phyloP scores from a whole-genome alignment of 30 jellyfish, hydroid and myxozoan genomes.

The Aurelia sp. region DNA sequence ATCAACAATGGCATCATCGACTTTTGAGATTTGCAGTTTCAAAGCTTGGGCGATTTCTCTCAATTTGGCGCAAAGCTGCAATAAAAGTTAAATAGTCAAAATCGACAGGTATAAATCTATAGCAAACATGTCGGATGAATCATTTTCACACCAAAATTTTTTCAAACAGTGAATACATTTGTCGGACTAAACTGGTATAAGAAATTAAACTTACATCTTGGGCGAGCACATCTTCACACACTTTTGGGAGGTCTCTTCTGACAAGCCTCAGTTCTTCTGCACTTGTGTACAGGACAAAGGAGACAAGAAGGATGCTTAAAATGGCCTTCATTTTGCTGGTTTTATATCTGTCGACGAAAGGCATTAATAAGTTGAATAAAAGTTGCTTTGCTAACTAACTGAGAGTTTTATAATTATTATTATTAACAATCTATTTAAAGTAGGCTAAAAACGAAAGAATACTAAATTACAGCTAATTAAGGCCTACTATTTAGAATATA shows the following conservation, averaged over 20 bases:
- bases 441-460: no score
- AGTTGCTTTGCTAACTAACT: no score
- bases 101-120: no score
- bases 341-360: no score
- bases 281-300: constrained; percentile 50
- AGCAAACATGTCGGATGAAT: no score
- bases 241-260: constrained; percentile 76
- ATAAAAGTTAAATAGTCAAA: not conserved
- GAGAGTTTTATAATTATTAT: no score
- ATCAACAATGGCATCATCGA: constrained; percentile 79
- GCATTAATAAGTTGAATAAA: no score
- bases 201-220: constrained; percentile 53
- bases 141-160: no score
- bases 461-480: no score
- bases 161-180: not conserved
- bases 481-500: no score
- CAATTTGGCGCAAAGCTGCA: constrained; percentile 73
- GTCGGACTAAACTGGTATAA: no score
- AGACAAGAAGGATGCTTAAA: constrained; percentile 42
- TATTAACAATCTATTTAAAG: no score
- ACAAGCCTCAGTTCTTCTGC: constrained; percentile 61
- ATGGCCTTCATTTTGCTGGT: constrained; percentile 48
- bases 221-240: constrained; percentile 87
- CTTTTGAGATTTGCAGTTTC: constrained; percentile 65
- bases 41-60: constrained; percentile 72